A percentile compares a stretch with the other conserved stretches of the same genome.
Conservation (phyloP, 2,888 invertebrate species). For the Macropis europaea region DNA sequence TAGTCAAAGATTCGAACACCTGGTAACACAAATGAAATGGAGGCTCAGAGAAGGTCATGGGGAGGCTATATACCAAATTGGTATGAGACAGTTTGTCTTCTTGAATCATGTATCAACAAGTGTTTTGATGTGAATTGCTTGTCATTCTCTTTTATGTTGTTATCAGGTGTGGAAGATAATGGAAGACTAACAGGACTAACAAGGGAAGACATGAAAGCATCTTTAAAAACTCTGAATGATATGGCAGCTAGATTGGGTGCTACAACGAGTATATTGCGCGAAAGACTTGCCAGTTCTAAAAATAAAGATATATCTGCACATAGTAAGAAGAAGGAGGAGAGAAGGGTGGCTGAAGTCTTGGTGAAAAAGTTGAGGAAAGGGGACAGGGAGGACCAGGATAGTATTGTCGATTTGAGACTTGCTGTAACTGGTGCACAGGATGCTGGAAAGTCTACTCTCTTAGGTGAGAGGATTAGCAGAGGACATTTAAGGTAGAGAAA, state of each 20-base stretch:
- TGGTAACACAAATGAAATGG: conserved; percentile 99
- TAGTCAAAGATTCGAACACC: conserved; percentile 94
- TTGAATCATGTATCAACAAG: neutral
- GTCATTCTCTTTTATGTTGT: neutral
- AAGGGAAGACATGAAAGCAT: conserved; percentile 91
- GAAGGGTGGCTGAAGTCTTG: conserved; percentile 92
- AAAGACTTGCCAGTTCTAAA: conserved; percentile 81
- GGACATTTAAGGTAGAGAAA: conserved; percentile 68
- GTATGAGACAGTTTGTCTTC: conserved; percentile 51
- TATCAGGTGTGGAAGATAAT: conserved; percentile 89
- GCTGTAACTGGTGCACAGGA: conserved; percentile 98
- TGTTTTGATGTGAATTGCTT: neutral
- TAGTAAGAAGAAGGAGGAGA: conserved; percentile 67
- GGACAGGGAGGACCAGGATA: conserved; percentile 88
- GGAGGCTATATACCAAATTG: conserved; percentile 98
- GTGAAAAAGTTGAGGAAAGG: conserved; percentile 87
- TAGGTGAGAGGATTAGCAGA: conserved; percentile 79
- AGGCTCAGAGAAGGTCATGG: conserved; percentile 97
- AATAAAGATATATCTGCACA: conserved; percentile 53
- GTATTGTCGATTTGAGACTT: conserved; percentile 90
- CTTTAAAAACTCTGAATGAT: conserved; percentile 89
- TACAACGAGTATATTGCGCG: conserved; percentile 87
- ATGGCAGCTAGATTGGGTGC: conserved; percentile 96
- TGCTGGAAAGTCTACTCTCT: conserved; percentile 97
- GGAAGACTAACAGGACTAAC: conserved; percentile 93